Conservation (phyloP, 2,113 vertebrate genomes). For the Urocynchramus pylzowi region DNA sequence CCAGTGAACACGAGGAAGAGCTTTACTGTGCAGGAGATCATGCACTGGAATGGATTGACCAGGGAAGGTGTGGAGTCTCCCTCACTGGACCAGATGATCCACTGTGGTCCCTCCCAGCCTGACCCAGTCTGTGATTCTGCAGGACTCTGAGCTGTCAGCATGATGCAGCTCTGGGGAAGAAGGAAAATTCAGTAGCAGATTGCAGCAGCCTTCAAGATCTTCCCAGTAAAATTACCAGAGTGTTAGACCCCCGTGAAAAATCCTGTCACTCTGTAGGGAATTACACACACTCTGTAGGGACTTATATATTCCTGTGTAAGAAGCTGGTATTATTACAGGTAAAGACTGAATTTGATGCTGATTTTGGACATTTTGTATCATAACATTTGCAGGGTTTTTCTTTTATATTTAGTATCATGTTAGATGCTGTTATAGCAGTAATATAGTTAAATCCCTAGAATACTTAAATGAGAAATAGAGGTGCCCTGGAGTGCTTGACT, state of each 20-base stretch:
- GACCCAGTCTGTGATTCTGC: fast-evolving
- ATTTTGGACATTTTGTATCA: not conserved
- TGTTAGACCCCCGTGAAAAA: not conserved
- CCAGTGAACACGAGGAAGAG: not conserved
- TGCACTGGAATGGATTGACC: not conserved
- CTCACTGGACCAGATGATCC: not conserved
- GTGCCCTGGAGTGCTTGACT: not conserved
- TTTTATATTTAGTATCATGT: not conserved
- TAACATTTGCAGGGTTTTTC: not conserved
- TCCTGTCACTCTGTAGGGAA: not conserved
- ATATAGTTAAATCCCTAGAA: not conserved
- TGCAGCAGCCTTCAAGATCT: too few relatives aligned
- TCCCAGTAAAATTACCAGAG: not conserved
- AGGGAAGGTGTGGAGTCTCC: not conserved
- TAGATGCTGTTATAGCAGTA: not conserved
- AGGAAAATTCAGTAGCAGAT: not conserved
- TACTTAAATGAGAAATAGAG: not conserved
- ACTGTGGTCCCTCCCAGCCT: not conserved
- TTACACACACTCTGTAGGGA: not conserved
- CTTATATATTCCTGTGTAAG: not conserved
- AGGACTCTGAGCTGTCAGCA: not conserved
- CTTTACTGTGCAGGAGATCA: not conserved
- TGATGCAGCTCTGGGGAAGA: not conserved
- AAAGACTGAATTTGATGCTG: not conserved
- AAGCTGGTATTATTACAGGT: not conserved